Base-by-base conservation (phyloP, 1,140 invertebrate species). In the Drosophila lacertosa region DNA sequence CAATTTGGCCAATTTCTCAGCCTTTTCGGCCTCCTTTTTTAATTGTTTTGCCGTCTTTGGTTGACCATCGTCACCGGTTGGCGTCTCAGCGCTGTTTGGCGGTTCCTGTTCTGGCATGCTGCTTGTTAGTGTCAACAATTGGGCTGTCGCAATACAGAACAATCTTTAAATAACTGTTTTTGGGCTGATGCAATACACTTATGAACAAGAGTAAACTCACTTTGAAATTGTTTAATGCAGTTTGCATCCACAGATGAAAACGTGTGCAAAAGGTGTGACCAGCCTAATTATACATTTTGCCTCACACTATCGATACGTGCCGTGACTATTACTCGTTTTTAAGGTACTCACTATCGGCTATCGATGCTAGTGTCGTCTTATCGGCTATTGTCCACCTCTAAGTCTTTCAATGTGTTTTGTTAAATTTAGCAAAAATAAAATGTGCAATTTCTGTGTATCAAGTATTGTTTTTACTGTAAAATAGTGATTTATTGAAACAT, bases 1-100 rank as follows among this genome's bases (percentile, higher is more conserved):
- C 40, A 98, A 95, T 92, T 98, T 99, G 71, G 97, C 97, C 63
- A 98, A 92, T 90, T 98, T 98, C 0, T 96, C 97, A 35, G 95
- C 94, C 86, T 97, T 97, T 67, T 97, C 96, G 0, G 96, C 96
- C 92, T 98, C 97, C 90, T 98, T 98, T 90, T 97, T 96, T 33
- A 97, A 91, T 89, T 98, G 97, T 90, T 98, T 98, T 0, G 96
- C 96, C 13, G 96, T 95, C 92, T 97, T 97, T 48, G 93, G 93
- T 65, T 94, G 93, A 2, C 88, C 83, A 20, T 44, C 69, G 11
- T 60, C 70, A 18, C 54, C 74, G 33, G 67, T 32, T 54, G 64
- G 55, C 9, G 67, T 37, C 39, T 66, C 66, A 35, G 20, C 9
- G 50, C 45, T 44, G 24, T 3, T 69, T 63, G 33, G 42, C 22